These are phyloP conservation scores for Macrophya annulata DNA, from an alignment of 2,888 invertebrate species.

Conservation along the genomic window DNA sequence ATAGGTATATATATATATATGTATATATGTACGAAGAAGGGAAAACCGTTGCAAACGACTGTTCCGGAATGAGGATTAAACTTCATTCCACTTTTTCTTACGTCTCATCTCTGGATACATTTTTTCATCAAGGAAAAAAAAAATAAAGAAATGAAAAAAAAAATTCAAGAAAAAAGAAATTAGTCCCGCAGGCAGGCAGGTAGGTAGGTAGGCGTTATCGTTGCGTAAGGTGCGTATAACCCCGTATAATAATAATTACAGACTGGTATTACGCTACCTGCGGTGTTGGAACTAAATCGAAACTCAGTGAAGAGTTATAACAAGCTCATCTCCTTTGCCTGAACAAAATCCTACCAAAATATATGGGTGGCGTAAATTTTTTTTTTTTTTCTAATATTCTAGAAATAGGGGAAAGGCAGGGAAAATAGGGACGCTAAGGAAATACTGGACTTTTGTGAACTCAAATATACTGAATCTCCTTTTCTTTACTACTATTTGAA, in stretches of 20 bases:
- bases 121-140: neutral
- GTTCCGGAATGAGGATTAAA: conserved; percentile 20
- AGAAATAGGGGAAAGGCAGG: too few species aligned
- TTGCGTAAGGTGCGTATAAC: conserved; percentile 8
- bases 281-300: conserved; percentile 3
- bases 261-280: neutral
- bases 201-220: neutral
- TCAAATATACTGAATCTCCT: too few species aligned
- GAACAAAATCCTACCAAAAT: neutral
- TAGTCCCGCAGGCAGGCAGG: neutral
- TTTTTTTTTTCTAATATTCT: neutral
- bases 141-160: too few species aligned
- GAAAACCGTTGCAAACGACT: conserved; percentile 43
- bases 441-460: too few species aligned
- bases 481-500: too few species aligned
- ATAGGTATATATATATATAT: too few species aligned
- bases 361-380: neutral
- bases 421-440: too few species aligned
- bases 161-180: neutral
- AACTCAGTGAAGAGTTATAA: conserved; percentile 24
- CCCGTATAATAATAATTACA: conserved; percentile 25
- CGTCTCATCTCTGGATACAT: neutral
- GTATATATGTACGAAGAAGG: neutral
- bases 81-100: conserved; percentile 45
- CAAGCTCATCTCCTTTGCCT: neutral